Evolutionary conservation across 2,113 vertebrate species (phyloP).

Genomic region (Stigmatopora argus): DNA sequence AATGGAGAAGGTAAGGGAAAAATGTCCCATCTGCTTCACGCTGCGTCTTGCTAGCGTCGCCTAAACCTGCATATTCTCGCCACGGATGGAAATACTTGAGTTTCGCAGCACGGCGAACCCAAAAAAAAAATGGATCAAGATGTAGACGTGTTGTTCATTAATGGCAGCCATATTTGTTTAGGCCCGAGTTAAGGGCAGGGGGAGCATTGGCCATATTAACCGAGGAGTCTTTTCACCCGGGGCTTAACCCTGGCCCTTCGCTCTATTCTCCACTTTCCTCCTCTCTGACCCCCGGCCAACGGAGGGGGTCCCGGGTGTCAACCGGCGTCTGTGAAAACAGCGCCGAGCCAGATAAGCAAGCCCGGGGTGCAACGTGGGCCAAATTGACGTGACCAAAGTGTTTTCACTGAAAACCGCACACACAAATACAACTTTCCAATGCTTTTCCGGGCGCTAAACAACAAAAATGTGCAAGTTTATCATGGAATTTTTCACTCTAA

Average conservation of each 20-base stretch:
- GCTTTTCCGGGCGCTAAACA: neutral
- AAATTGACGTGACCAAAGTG: neutral
- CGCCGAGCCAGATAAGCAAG: slow-evolving; percentile 47
- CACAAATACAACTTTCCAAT: neutral
- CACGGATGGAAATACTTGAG: slow-evolving; percentile 40
- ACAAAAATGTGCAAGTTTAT: neutral
- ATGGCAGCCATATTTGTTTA: slow-evolving; percentile 56
- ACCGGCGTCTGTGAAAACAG: slow-evolving; percentile 61
- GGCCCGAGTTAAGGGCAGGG: slow-evolving; percentile 52
- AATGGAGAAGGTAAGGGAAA: slow-evolving; percentile 4
- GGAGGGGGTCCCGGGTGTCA: slow-evolving; percentile 44
- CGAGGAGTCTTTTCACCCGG: slow-evolving; percentile 53
- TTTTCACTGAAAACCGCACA: neutral
- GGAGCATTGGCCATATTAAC: slow-evolving; percentile 59
- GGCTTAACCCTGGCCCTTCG: slow-evolving; percentile 53
- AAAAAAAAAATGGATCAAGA: slow-evolving; percentile 67
- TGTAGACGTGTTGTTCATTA: slow-evolving; percentile 63
- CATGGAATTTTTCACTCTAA: neutral
- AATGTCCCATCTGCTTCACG: slow-evolving; percentile 33
- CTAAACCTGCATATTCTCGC: slow-evolving; percentile 45
- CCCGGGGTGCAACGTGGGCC: neutral
- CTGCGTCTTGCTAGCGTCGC: slow-evolving; percentile 54
- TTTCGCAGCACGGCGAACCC: slow-evolving; percentile 29
- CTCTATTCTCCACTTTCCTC: slow-evolving; percentile 37
- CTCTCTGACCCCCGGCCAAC: slow-evolving; percentile 39